Percentiles rank a stretch among this genome's conserved stretches.
Conservation (phyloP, 2,888 invertebrate species). For the Trissonchulus latispiculum region DNA sequence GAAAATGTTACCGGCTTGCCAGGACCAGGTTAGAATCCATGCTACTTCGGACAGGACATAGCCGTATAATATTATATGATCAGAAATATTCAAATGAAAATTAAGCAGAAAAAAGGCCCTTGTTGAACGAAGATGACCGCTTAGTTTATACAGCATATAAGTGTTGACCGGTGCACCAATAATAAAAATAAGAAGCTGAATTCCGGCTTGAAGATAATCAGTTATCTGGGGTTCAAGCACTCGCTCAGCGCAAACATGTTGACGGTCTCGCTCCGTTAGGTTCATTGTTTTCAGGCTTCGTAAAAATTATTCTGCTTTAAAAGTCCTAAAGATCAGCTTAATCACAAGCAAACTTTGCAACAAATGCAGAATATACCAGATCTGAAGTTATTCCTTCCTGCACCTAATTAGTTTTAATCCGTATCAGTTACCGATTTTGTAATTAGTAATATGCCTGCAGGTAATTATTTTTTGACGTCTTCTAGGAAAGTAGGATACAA, state of each 20-base stretch:
- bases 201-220: background rate
- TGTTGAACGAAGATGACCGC: background rate
- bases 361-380: too few species aligned
- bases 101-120: background rate
- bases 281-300: too few species aligned
- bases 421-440: too few species aligned
- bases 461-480: too few species aligned
- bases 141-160: background rate
- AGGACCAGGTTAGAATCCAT: background rate
- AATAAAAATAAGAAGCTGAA: background rate
- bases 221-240: background rate
- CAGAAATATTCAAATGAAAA: constrained; percentile 3
- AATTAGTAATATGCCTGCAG: too few species aligned
- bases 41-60: background rate
- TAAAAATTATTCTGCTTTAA: too few species aligned
- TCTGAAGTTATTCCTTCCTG: too few species aligned
- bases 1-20: background rate
- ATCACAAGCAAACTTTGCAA: too few species aligned
- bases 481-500: too few species aligned
- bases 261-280: too few species aligned
- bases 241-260: background rate
- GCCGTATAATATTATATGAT: background rate
- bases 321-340: too few species aligned
- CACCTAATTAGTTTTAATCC: too few species aligned
- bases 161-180: background rate